phyloP scores from a whole-genome alignment of 2,113 vertebrate genomes.

The Xiphophorus couchianus region DNA sequence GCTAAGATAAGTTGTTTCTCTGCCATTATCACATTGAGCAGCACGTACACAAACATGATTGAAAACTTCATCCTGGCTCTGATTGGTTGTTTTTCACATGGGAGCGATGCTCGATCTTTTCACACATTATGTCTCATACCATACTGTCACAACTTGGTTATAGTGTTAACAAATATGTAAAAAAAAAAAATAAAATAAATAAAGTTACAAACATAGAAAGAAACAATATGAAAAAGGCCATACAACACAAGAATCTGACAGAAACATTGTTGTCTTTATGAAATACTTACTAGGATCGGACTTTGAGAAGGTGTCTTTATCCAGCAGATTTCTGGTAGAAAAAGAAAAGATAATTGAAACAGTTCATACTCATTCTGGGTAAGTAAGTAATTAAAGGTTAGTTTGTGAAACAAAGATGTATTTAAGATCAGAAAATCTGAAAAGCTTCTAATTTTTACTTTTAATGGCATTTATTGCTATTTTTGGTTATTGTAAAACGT shows the following conservation, averaged over 20 bases:
- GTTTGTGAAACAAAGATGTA: not conserved
- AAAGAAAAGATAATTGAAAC: constrained; percentile 39
- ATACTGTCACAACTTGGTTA: too few relatives aligned
- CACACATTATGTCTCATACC: too few relatives aligned
- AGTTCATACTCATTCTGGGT: constrained; percentile 15
- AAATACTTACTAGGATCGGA: constrained; percentile 92
- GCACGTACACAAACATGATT: too few relatives aligned
- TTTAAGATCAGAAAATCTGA: not conserved
- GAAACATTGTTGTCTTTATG: not conserved
- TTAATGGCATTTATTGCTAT: not conserved
- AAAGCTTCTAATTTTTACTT: not conserved
- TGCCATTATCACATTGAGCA: too few relatives aligned
- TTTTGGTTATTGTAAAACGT: not conserved
- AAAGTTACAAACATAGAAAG: too few relatives aligned
- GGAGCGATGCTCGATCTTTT: too few relatives aligned
- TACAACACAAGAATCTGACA: not conserved
- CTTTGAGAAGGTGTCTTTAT: constrained; percentile 97
- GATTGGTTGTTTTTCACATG: too few relatives aligned
- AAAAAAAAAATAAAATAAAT: not conserved
- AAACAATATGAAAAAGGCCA: not conserved
- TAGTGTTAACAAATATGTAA: not conserved
- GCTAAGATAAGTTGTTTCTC: too few relatives aligned
- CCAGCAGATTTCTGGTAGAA: constrained; percentile 87
- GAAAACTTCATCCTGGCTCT: too few relatives aligned
- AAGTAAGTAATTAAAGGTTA: not conserved